These are phyloP conservation scores for Manis javanica DNA, from an alignment of 2,797 vertebrate species.

Conservation along the genomic window DNA sequence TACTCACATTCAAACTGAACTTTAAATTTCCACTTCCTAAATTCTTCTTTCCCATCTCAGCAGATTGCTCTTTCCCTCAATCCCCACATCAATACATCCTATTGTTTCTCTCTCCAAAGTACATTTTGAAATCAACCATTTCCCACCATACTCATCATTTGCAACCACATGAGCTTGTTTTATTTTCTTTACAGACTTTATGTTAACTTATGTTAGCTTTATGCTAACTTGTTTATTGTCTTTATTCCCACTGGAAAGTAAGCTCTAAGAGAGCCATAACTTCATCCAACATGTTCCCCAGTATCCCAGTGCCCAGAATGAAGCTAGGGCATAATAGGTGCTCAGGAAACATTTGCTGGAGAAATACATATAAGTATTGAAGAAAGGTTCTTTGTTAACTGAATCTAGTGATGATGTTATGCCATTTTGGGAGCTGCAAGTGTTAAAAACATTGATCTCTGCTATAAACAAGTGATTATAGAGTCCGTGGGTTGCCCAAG, in stretches of 20 bases:
- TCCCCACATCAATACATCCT: not conserved
- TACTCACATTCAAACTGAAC: not conserved
- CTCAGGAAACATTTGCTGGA: not conserved
- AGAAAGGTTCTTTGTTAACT: not conserved
- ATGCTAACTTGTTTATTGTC: not conserved
- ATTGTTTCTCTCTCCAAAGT: not conserved
- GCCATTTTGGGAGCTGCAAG: not conserved
- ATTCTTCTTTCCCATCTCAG: not conserved
- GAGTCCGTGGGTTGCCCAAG: not conserved
- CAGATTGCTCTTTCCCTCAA: not conserved
- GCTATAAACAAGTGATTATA: not conserved
- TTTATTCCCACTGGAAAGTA: not conserved
- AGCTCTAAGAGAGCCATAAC: not conserved
- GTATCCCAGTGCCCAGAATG: not conserved
- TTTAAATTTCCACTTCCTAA: not conserved
- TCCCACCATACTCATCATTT: not conserved
- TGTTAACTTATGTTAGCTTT: not conserved
- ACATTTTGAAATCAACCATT: not conserved
- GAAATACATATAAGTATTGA: not conserved
- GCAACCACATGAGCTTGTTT: not conserved
- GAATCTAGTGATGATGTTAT: not conserved
- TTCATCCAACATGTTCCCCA: not conserved
- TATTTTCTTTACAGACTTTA: not conserved
- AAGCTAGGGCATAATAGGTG: not conserved
- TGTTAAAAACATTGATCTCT: not conserved